Evolutionary conservation across 2,797 vertebrate species (phyloP).

Genomic region (Astyanax mexicanus): DNA sequence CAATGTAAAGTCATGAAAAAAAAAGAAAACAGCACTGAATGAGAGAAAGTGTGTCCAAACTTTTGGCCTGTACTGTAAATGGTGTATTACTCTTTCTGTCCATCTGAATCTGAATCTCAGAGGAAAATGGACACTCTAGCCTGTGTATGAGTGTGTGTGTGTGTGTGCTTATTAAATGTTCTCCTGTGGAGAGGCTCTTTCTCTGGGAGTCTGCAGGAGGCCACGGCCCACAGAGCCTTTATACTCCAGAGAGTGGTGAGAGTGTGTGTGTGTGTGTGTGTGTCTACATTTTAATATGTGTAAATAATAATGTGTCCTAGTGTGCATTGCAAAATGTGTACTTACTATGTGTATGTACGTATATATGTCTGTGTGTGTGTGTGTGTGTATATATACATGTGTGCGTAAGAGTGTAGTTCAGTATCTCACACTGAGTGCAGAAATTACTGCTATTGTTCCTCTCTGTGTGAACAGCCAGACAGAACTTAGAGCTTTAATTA

Average conservation of each 20-base stretch:
- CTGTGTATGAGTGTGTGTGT: background rate
- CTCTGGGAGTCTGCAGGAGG: slow-evolving; percentile 12
- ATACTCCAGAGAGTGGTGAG: slow-evolving; percentile 2
- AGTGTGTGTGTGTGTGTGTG: background rate
- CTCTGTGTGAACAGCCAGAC: slow-evolving; percentile 17
- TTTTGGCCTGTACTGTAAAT: too few species aligned
- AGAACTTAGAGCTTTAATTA: slow-evolving; percentile 26
- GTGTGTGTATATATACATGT: background rate
- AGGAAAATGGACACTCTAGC: background rate
- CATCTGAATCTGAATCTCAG: background rate
- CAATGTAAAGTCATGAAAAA: too few species aligned
- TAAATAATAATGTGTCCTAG: too few species aligned
- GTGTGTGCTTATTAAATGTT: slow-evolving; percentile 25
- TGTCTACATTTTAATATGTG: too few species aligned
- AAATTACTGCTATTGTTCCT: slow-evolving; percentile 18
- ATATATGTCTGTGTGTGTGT: too few species aligned
- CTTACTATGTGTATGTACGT: background rate
- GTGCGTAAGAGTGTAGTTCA: background rate
- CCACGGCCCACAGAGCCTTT: slow-evolving; percentile 6
- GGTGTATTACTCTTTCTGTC: background rate
- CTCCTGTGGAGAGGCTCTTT: slow-evolving; percentile 26
- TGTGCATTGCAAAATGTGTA: too few species aligned
- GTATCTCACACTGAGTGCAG: background rate
- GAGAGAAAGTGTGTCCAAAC: too few species aligned
- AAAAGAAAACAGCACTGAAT: too few species aligned